Base-by-base conservation (phyloP, 2,797 vertebrate genomes). In the Cetoscarus ocellatus region DNA sequence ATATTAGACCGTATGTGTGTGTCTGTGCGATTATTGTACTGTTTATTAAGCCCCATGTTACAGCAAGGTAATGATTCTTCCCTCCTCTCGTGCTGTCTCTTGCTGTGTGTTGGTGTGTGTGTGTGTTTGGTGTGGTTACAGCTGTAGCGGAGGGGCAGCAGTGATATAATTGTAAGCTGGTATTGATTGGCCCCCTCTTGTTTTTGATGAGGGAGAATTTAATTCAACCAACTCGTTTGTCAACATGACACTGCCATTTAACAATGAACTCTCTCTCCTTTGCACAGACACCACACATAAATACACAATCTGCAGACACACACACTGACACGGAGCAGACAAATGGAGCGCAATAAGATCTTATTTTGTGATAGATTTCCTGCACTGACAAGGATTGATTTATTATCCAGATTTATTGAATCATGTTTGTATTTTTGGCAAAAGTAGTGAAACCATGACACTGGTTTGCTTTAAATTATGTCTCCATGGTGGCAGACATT, bases 181-280 rank as follows among this genome's bases (percentile, higher is more conserved):
- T 94, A 94, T 95, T 94, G 94, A 94, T 95, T 93, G 89, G 74
- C 57, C 77, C 78, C 86, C 86, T 88, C 81, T 90, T 88, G 91
- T 94, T 95, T 93, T 95, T 94, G 93, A 95, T 94, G 93, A 93
- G 90, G 86, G 90, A 88, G 92, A 94, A 94, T 95, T 95, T 94
- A 94, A 95, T 94, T 94, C 91, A 93, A 93, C 92, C 91, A 93
- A 89, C 93, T 93, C 92, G 86, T 94, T 94, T 94, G 93, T 95
- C 94, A 95, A 93, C 93, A 91, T 94, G 94, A 94, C 93, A 94
- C 86, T 82, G 90, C 91, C 90, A 89, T 94, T 94, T 95, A 94
- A 94, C 91, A 89, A 93, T 93, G 90, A 93, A 92, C 91, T 93
- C 86, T 81, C 86, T 82, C 80, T 79, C 76, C 42, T 63, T 38